phyloP scores from a whole-genome alignment of 1,140 invertebrate species.

The Eumaeus atala region DNA sequence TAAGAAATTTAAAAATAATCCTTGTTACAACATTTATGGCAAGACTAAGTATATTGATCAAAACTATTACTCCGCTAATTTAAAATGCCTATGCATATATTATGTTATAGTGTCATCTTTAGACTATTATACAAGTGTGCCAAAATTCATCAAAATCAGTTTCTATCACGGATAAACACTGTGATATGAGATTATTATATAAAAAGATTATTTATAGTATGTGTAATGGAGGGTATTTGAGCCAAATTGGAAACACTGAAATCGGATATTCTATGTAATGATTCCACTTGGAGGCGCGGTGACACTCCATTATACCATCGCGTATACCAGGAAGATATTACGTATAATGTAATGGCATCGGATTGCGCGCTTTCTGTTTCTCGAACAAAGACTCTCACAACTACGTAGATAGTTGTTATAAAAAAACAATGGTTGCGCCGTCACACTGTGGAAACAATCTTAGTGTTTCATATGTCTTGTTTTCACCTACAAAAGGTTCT shows the following conservation, averaged over 20 bases:
- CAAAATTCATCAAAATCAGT: no score
- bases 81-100: no score
- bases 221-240: not conserved
- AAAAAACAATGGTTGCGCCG: conserved; percentile 20
- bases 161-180: no score
- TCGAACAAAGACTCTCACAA: conserved; percentile 30
- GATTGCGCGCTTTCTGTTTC: conserved; percentile 33
- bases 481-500: conserved; percentile 9
- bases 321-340: conserved; percentile 35
- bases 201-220: no score
- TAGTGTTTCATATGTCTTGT: conserved; percentile 14
- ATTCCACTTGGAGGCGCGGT: conserved; percentile 17
- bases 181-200: no score
- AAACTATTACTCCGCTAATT: no score
- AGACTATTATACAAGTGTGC: no score
- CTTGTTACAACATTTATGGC: no score
- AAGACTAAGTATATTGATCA: no score
- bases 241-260: not conserved
- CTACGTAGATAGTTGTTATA: conserved; percentile 28
- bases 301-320: conserved; percentile 31
- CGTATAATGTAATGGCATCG: conserved; percentile 38
- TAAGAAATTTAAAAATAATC: no score
- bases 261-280: conserved; percentile 11
- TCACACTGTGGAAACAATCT: conserved; percentile 18
- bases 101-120: no score